Percentiles rank a stretch among this genome's conserved stretches.
Conservation (phyloP, 2,797 vertebrate genomes). For the Kryptolebias ocellatus region DNA sequence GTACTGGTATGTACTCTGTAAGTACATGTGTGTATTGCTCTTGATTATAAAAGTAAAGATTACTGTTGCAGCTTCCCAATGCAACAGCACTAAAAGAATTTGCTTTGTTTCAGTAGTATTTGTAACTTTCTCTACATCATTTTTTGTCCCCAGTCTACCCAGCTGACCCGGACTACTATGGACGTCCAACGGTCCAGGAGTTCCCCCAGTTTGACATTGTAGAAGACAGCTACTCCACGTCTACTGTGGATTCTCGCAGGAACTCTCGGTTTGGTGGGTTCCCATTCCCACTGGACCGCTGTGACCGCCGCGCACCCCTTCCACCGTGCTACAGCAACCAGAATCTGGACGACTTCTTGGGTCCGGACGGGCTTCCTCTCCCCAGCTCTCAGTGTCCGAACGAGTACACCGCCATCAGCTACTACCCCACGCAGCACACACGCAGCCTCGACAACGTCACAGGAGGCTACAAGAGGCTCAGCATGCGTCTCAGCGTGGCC, state of each 20-base stretch:
- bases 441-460: constrained; percentile 83
- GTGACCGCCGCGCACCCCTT: constrained; percentile 91
- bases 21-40: too few species aligned
- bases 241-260: constrained; percentile 78
- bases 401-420: constrained; percentile 95
- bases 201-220: constrained; percentile 89
- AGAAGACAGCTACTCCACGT: constrained; percentile 80
- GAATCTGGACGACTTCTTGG: constrained; percentile 94
- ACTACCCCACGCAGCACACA: constrained; percentile 89
- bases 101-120: neutral
- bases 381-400: constrained; percentile 88
- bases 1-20: too few species aligned
- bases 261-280: constrained; percentile 91
- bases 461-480: constrained; percentile 88
- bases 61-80: too few species aligned
- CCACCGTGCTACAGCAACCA: constrained; percentile 96
- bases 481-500: constrained; percentile 91
- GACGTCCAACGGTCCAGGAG: constrained; percentile 83
- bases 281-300: constrained; percentile 92
- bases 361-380: constrained; percentile 80
- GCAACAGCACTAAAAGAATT: too few species aligned
- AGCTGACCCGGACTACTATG: constrained; percentile 83
- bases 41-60: too few species aligned
- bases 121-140: constrained; percentile 5
- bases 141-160: constrained; percentile 78